Evolutionary conservation across 2,113 vertebrate species (phyloP), one percentile per base, ranked within the genome.

Genomic region (Salvelinus fontinalis): DNA sequence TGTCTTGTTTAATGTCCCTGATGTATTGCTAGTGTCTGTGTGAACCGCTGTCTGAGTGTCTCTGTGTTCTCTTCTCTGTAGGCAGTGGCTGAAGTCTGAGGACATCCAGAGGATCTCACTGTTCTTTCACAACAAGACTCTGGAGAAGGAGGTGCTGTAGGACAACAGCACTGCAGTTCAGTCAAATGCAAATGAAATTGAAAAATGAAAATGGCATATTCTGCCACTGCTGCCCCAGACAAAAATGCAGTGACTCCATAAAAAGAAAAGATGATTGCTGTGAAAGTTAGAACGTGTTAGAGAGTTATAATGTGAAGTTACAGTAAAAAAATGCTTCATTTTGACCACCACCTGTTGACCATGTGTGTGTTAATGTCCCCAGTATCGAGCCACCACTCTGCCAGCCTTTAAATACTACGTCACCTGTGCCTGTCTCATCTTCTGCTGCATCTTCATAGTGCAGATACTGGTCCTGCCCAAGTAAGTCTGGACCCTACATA

Each of bases 11-110:
- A 51, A 51, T 22, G 2, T 51, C 49, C 16, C 49, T 51, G 49
- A 51, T 51, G 49, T 3, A 51, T 14, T 54, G 51, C 14, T 14
- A 18, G 51, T 18, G 5, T 71, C 7, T 71, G 16, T 57, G 24
- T 72, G 51, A 16, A 27, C 29, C 64, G 13, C 31, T 12, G 13
- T 16, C 22, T 12, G 1, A 69, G 2, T 69, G 4, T 74, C 62
- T 74, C 54, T 79, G 39, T 71, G 54, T 75, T 60, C 73, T 81
- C 79, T 66, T 81, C 73, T 83, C 81, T 82, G 18, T 78, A 99
- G 97, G 87, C 97, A 99, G 70, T 99, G 97, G 97, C 94, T 99
- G 81, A 99, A 99, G 88, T 99, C 97, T 68, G 97, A 99, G 87
- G 97, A 98, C 80, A 99, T 99, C 91, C 96, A 99, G 90, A 95